These are phyloP conservation scores for Brachirus orientalis DNA, from an alignment of 2,113 vertebrate genomes.

Conservation along the genomic window DNA sequence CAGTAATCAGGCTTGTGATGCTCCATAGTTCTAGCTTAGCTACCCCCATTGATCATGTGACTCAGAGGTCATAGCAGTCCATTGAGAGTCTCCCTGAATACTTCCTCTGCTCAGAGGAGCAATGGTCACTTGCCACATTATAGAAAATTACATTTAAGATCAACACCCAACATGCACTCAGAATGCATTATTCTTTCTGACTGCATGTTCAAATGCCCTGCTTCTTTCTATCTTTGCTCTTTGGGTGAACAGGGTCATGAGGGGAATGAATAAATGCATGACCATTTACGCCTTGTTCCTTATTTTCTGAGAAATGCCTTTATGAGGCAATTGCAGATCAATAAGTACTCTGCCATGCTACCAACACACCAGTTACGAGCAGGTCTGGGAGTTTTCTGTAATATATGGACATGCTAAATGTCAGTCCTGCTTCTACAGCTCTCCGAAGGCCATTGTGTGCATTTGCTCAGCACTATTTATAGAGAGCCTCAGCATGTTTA, in stretches of 20 bases:
- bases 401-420: slow-evolving; percentile 72
- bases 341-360: slow-evolving; percentile 51
- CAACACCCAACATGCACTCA: slow-evolving; percentile 18
- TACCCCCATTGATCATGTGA: background rate
- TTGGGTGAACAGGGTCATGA: slow-evolving; percentile 26
- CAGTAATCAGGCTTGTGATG: background rate
- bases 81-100: background rate
- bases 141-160: slow-evolving; percentile 14
- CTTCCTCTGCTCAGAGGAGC: background rate
- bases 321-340: slow-evolving; percentile 62
- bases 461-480: slow-evolving; percentile 67
- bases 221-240: slow-evolving; percentile 12
- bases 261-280: slow-evolving; percentile 66
- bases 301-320: slow-evolving; percentile 72
- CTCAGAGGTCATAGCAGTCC: background rate
- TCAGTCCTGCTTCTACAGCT: slow-evolving; percentile 63
- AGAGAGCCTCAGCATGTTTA: slow-evolving; percentile 71
- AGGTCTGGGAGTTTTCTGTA: slow-evolving; percentile 53
- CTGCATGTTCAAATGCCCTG: slow-evolving; percentile 16
- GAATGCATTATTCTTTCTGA: slow-evolving; percentile 24
- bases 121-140: background rate
- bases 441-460: slow-evolving; percentile 65
- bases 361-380: slow-evolving; percentile 53
- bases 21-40: background rate
- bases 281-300: slow-evolving; percentile 40